Conservation (phyloP, 2,797 vertebrate genomes). For the Scyliorhinus canicula region DNA sequence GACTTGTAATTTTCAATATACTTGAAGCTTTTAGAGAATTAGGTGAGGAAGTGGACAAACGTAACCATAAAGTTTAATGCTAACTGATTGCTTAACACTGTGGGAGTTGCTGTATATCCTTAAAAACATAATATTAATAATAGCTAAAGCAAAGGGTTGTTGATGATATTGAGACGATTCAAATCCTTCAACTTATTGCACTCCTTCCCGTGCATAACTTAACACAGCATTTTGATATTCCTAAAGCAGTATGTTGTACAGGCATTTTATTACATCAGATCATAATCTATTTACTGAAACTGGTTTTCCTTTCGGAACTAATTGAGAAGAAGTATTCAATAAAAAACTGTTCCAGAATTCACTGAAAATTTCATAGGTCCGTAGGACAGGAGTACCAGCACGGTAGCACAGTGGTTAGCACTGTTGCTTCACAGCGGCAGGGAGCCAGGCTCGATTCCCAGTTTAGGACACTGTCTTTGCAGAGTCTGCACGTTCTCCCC, state of each 20-base stretch:
- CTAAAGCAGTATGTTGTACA: neutral
- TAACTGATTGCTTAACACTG: neutral
- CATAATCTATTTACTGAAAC: neutral
- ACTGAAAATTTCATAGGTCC: neutral
- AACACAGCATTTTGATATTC: neutral
- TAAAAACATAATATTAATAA: neutral
- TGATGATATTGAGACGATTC: neutral
- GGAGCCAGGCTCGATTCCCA: too few species aligned
- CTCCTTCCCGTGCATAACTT: neutral
- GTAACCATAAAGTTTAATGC: neutral
- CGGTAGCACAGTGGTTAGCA: too few species aligned
- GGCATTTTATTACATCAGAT: neutral
- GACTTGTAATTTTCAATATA: neutral
- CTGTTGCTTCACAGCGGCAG: too few species aligned
- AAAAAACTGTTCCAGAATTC: neutral
- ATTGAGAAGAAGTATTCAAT: neutral
- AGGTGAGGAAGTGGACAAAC: neutral
- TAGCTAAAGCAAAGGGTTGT: neutral
- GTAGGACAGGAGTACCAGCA: neutral
- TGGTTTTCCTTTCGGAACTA: neutral
- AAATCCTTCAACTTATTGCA: neutral
- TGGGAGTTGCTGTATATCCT: neutral
- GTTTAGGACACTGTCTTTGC: too few species aligned
- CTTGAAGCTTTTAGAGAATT: neutral
- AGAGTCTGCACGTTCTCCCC: too few species aligned